Evolutionary conservation across 2,113 vertebrate species (phyloP), one percentile per base, ranked within the genome.

Genomic region (Mustela nigripes): DNA sequence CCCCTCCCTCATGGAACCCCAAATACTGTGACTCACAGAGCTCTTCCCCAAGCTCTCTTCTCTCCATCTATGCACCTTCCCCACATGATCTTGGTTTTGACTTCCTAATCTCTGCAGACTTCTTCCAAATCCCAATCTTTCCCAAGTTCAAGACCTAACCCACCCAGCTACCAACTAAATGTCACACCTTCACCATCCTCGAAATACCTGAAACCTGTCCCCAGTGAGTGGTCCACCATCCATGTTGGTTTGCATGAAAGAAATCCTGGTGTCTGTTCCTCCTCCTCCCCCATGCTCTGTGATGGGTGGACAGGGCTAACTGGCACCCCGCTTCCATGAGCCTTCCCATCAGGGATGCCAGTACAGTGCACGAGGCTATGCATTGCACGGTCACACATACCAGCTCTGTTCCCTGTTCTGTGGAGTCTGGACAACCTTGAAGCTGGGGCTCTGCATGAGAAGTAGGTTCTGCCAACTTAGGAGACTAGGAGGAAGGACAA

Each of bases 361-460:
- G 39, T 31, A 18, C 0, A 2, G 39, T 11, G 24, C 12, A 2
- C 63, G 2, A 11, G 31, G 4, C 16, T 28, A 62, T 1, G n/a
- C 39, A 5, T 28, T n/a, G 18, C n/a, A 11, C 0, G 3, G 15
- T 73, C 58, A 18, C 1, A 50, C 1, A 1, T 2, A 0, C 22
- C 24, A 53, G 50, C 5, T 58, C 28, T 69, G 0, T 11, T 8
- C 12, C 33, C 15, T 9, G 0, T 45, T 60, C 60, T 26, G 31
- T 26, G 31, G 12, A 26, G 56, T 39, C 63, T 6, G 4, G 31
- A 10, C 63, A 48, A 39, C 19, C 73, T 28, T 33, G 65, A 39
- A 92, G 73, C 50, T 31, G 60, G 31, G 21, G 9, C 28, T 82
- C 85, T 33, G 60, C 50, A 26, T 7, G 22, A 45, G 22, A 45